Evolutionary conservation across 2,113 vertebrate genomes (phyloP), one percentile per base, ranked within the genome.

Genomic region (Sapajus apella): DNA sequence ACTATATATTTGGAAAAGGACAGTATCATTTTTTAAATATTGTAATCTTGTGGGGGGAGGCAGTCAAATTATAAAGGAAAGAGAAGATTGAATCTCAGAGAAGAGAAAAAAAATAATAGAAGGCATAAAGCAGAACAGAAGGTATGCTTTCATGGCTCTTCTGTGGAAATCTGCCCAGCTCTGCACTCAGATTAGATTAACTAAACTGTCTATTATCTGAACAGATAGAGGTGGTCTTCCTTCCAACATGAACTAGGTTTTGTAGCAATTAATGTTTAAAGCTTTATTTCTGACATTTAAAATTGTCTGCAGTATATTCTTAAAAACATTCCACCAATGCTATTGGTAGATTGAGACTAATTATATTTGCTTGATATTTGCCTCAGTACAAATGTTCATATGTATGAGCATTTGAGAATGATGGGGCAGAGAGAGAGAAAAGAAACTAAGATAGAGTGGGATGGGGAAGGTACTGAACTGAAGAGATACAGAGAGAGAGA

Each of bases 281-380:
- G 56, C 47, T 76, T 81, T 81, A 30, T 73, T 92, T 87, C 20
- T 84, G 35, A 35, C 27, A 75, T 37, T 75, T 27, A 86, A 43
- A 2, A 68, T n/a, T 66, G 21, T 82, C 47, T 55, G n/a, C 1
- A 77, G 1, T 27, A 16, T 64, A 77, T 55, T 30, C 5, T n/a
- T 56, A 30, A 2, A 77, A 50, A 76, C 2, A 27, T 40, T 87
- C 3, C 5, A 43, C 4, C 12, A 52, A n/a, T 43, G 1, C 27
- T 50, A 0, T 75, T 79, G 11, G 13, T 61, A 23, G 6, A 68
- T 76, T 80, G 30, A 93, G 2, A 56, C 6, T 45, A 27, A 58
- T 76, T 17, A 47, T 35, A 6, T 64, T 37, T 25, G 5, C 2
- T 0, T 83, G 11, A 17, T 85, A 2, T 45, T 47, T 79, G 12